phyloP scores from a whole-genome alignment of 2,888 invertebrate species.

The Euzophera pinguis region DNA sequence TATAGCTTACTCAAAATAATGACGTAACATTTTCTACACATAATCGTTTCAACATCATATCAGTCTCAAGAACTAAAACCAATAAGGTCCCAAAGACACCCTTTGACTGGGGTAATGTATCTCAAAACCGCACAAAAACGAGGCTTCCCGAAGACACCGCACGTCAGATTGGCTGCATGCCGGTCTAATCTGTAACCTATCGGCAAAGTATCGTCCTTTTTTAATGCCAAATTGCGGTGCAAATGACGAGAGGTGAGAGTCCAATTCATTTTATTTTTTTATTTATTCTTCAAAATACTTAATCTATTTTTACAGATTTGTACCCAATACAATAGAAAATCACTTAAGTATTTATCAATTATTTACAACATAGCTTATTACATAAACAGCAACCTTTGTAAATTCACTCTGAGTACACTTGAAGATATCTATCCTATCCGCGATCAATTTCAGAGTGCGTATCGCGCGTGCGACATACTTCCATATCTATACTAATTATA shows the following conservation, averaged over 20 bases:
- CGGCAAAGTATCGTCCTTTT: slow-evolving; percentile 65
- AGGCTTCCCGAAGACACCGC: slow-evolving; percentile 61
- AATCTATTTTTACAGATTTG: no score
- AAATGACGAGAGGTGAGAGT: slow-evolving; percentile 26
- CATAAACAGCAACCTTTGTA: no score
- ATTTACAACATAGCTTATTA: no score
- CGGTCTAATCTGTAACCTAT: slow-evolving; percentile 76
- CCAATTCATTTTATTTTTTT: no score
- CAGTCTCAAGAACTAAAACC: background rate
- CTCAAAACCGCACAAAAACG: slow-evolving; percentile 34
- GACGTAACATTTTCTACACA: background rate
- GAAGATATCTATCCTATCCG: no score
- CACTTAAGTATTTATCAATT: no score
- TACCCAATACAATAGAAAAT: no score
- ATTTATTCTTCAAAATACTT: no score
- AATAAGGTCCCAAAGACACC: background rate
- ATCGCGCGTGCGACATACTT: no score
- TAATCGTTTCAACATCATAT: background rate
- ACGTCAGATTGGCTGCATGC: slow-evolving; percentile 65
- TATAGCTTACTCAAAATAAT: background rate
- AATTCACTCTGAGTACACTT: no score
- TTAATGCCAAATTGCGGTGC: slow-evolving; percentile 46
- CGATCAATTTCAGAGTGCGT: no score
- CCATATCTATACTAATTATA: no score
- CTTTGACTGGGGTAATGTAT: background rate